Percentiles rank a stretch among this genome's conserved stretches.
phyloP scores from a whole-genome alignment of 2,888 invertebrate species.

The Gymnocheta viridis region DNA sequence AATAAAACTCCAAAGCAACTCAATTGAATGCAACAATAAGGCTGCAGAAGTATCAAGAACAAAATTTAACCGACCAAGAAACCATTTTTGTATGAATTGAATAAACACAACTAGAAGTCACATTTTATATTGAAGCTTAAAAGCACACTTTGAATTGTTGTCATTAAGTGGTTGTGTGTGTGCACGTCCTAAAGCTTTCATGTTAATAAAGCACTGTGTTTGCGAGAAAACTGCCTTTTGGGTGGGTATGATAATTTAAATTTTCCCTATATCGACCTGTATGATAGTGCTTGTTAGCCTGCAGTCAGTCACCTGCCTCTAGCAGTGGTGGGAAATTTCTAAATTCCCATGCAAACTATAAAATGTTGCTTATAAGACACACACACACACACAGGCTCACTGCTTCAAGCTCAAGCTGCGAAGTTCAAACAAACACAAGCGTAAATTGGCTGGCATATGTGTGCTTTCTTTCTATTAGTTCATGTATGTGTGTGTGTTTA shows the following conservation, averaged over 20 bases:
- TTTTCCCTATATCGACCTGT: not conserved
- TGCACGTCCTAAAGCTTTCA: not conserved
- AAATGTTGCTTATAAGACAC: too few species aligned
- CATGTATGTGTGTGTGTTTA: too few species aligned
- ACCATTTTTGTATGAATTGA: conserved; percentile 18
- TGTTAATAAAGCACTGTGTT: not conserved
- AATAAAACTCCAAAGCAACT: conserved; percentile 15
- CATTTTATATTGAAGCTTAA: conserved; percentile 3
- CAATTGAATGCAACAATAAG: conserved; percentile 50
- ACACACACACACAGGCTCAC: too few species aligned
- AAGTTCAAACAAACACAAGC: too few species aligned
- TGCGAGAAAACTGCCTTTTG: not conserved
- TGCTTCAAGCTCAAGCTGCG: too few species aligned
- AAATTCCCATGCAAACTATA: not conserved
- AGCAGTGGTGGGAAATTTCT: not conserved
- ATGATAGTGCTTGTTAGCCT: not conserved
- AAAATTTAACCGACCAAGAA: conserved; percentile 4
- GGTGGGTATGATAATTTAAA: not conserved
- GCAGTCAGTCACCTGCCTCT: not conserved
- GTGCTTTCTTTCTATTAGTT: too few species aligned
- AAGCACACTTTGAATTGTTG: conserved; percentile 13
- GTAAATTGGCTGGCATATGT: too few species aligned
- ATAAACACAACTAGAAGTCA: conserved; percentile 30
- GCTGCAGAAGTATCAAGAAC: conserved; percentile 18
- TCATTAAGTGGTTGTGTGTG: not conserved